Conservation (phyloP, 2,888 invertebrate species). For the Kryphioiulus occultus region DNA sequence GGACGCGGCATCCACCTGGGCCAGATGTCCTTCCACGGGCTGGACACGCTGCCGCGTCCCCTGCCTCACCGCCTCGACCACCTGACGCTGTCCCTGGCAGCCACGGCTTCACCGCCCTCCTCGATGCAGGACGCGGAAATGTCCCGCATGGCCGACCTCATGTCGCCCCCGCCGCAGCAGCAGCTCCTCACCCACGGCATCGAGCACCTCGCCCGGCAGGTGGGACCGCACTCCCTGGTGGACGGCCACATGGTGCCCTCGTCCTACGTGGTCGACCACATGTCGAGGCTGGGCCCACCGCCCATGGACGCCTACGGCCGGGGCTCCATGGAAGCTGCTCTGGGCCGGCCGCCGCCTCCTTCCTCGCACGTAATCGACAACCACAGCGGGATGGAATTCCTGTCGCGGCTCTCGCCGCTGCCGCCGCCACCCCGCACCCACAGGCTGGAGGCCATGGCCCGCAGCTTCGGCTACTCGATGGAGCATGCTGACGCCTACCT, state of each 20-base stretch:
- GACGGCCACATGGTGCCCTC: background rate
- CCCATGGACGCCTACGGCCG: conserved; percentile 30
- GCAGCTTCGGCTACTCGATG: background rate
- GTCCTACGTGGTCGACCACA: conserved; percentile 48
- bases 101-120: conserved; percentile 14
- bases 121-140: conserved; percentile 8
- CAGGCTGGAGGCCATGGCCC: conserved; percentile 46
- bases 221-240: background rate
- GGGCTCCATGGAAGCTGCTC: conserved; percentile 37
- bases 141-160: background rate
- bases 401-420: conserved; percentile 44
- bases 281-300: background rate
- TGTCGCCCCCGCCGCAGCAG: conserved; percentile 37
- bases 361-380: conserved; percentile 41
- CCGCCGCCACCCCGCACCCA: conserved; percentile 35
- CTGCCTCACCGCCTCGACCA: conserved; percentile 48
- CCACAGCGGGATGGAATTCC: conserved; percentile 32
- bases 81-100: background rate
- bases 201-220: background rate
- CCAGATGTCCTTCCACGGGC: conserved; percentile 42
- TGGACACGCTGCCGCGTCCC: conserved; percentile 44
- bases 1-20: conserved; percentile 45
- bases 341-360: background rate
- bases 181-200: background rate
- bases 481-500: conserved; percentile 37